Conservation (phyloP, 92 coral and sea anemone genomes). For the Isaurus tuberculatus region DNA sequence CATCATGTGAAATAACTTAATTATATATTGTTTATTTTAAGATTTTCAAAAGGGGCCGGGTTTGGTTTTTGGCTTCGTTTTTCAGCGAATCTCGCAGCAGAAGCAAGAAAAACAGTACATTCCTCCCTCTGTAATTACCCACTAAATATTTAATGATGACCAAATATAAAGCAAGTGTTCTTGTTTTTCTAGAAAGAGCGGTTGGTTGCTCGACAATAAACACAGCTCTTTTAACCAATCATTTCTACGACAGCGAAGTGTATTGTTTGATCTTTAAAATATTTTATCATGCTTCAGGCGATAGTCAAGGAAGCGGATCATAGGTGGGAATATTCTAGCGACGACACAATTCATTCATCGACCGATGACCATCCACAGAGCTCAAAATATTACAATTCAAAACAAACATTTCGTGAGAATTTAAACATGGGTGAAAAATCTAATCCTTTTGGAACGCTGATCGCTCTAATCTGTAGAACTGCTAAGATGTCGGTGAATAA, state of each 20-base stretch:
- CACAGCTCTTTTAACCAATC: conserved; percentile 14
- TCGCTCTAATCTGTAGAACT: conserved; percentile 83
- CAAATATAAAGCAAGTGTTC: not conserved
- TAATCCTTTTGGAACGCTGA: conserved; percentile 69
- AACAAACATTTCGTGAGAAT: conserved; percentile 26
- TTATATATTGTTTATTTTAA: not conserved
- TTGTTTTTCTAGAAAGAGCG: conserved; percentile 29
- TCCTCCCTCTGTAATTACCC: not conserved
- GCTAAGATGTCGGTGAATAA: conserved; percentile 85
- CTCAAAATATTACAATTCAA: not conserved
- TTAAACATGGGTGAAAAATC: conserved; percentile 61
- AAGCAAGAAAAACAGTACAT: not conserved
- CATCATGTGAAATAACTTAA: not conserved
- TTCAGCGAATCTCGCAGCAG: not conserved
- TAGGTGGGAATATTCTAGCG: conserved; percentile 25
- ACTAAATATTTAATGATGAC: conserved; percentile 38
- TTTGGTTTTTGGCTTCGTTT: not conserved
- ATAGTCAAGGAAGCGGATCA: not conserved
- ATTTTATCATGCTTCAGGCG: conserved; percentile 15
- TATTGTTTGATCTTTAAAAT: conserved; percentile 13
- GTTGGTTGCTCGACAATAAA: conserved; percentile 31
- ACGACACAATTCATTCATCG: conserved; percentile 28
- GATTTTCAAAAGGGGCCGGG: too few species aligned
- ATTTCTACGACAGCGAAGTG: not conserved
- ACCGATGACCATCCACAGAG: conserved; percentile 15